Conservation (phyloP, 1,140 invertebrate species). For the Polyergus mexicanus region DNA sequence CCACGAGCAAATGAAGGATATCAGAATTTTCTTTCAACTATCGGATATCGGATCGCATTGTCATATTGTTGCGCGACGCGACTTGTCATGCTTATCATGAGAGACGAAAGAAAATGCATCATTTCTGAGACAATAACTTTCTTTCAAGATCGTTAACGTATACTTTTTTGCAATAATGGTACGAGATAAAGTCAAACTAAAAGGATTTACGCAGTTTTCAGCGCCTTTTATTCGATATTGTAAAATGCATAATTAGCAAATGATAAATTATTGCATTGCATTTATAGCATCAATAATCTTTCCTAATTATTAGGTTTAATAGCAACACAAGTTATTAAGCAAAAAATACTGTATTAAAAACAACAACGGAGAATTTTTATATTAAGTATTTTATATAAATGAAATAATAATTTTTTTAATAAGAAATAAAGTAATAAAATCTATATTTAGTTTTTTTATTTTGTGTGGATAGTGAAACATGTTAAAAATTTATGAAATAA, state of each 20-base stretch:
- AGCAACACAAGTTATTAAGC: neutral
- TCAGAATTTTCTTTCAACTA: slow-evolving; percentile 47
- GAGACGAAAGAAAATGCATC: slow-evolving; percentile 5
- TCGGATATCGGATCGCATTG: slow-evolving; percentile 38
- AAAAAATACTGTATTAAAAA: neutral
- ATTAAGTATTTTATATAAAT: neutral
- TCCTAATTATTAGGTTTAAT: neutral
- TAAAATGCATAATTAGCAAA: neutral
- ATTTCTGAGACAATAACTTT: slow-evolving; percentile 14
- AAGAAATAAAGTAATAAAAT: slow-evolving; percentile 9
- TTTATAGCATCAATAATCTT: neutral
- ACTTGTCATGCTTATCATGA: neutral
- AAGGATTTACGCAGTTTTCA: neutral
- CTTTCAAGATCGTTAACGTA: neutral
- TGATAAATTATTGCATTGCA: neutral
- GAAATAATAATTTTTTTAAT: neutral
- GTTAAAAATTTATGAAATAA: neutral
- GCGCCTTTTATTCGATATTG: neutral
- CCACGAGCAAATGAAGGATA: slow-evolving; percentile 6
- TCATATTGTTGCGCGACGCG: slow-evolving; percentile 23
- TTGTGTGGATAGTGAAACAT: neutral
- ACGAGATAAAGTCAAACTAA: neutral
- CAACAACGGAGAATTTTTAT: neutral
- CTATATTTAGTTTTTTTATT: neutral
- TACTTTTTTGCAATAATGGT: neutral